phyloP scores from a whole-genome alignment of 1,140 invertebrate species.

The Portunus trituberculatus region DNA sequence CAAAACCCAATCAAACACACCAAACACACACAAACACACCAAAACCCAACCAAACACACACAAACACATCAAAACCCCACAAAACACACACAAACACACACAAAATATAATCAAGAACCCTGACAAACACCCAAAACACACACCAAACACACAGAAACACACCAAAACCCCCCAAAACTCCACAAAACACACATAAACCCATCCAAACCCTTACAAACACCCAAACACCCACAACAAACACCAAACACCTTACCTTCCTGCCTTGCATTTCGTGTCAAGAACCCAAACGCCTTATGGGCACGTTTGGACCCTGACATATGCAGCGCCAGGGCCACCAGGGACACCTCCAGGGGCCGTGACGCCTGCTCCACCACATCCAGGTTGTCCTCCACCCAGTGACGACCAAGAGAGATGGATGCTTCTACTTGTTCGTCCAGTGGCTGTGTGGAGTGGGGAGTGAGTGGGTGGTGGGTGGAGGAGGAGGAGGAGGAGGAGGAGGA shows the following conservation, averaged over 20 bases:
- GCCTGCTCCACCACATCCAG: conserved; percentile 87
- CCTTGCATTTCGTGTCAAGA: conserved; percentile 85
- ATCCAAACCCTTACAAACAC: background rate
- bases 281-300: conserved; percentile 90
- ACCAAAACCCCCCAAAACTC: background rate
- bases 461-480: background rate
- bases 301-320: conserved; percentile 88
- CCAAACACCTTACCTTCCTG: conserved; percentile 82
- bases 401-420: conserved; percentile 85
- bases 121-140: no score
- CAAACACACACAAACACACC: background rate
- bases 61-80: background rate
- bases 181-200: background rate
- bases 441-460: conserved; percentile 1
- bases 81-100: background rate
- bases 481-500: background rate
- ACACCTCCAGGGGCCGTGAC: conserved; percentile 90
- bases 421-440: conserved; percentile 74
- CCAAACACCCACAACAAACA: background rate
- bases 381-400: conserved; percentile 90
- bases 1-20: background rate
- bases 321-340: conserved; percentile 93
- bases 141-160: background rate
- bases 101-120: no score
- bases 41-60: background rate